Conservation (phyloP, 2,797 vertebrate species). For the Myotis daubentonii region DNA sequence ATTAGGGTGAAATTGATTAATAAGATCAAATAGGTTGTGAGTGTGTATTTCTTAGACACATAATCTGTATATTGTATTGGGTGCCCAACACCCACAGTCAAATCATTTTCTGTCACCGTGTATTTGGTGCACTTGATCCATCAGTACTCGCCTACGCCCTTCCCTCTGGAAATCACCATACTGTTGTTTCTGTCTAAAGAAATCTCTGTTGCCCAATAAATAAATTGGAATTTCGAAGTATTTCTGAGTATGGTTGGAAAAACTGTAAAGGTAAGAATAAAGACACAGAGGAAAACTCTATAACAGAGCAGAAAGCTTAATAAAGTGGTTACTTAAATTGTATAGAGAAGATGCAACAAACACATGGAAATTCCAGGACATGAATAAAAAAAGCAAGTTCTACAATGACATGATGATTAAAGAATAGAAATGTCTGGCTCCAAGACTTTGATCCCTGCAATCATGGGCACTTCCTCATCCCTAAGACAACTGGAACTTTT, state of each 20-base stretch:
- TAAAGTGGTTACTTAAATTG: not conserved
- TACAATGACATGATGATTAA: not conserved
- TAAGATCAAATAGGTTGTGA: no score
- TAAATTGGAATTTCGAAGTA: not conserved
- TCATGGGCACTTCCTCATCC: not conserved
- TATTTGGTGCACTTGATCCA: no score
- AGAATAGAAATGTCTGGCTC: not conserved
- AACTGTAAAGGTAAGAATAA: not conserved
- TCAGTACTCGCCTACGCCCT: no score
- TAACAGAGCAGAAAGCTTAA: not conserved
- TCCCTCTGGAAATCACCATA: no score
- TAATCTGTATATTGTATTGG: no score
- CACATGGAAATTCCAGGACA: not conserved
- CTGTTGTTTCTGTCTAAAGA: not conserved
- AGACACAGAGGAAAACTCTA: not conserved
- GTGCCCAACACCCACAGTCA: no score
- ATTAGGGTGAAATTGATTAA: no score
- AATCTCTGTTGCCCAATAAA: not conserved
- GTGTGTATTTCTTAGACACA: no score
- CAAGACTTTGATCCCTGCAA: not conserved
- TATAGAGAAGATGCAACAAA: not conserved
- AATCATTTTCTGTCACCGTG: no score
- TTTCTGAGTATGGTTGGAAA: not conserved
- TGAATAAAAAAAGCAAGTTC: not conserved
- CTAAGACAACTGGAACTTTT: not conserved